phyloP scores from a whole-genome alignment of 2,888 invertebrate species.

The Eupithecia vulgata region DNA sequence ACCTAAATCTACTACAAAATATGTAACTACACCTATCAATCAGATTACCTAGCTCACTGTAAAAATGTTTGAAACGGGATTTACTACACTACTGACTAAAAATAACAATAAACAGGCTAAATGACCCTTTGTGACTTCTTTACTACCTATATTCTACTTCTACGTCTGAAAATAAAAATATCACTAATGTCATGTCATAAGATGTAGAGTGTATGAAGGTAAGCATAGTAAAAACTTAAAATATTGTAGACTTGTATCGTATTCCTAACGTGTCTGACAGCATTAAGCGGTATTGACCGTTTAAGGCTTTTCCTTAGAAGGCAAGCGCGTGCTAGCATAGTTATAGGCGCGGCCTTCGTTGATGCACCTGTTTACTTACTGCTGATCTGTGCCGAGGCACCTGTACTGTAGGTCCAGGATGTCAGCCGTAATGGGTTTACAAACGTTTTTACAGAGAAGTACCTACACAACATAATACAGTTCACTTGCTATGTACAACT shows the following conservation, averaged over 20 bases:
- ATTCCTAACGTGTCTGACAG: neutral
- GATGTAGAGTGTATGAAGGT: too few species aligned
- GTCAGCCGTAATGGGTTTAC: slow-evolving; percentile 18
- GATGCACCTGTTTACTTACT: neutral
- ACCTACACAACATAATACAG: slow-evolving; percentile 6
- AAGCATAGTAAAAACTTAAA: too few species aligned
- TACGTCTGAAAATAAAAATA: too few species aligned
- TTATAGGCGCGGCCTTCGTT: neutral
- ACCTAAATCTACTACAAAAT: too few species aligned
- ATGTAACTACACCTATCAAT: too few species aligned
- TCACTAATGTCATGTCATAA: too few species aligned
- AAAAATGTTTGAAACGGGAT: too few species aligned
- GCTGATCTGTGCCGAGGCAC: neutral
- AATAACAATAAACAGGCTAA: too few species aligned
- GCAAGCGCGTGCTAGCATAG: slow-evolving; percentile 17
- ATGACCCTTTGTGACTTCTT: too few species aligned
- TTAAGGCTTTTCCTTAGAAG: slow-evolving; percentile 1
- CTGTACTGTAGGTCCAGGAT: slow-evolving; percentile 15
- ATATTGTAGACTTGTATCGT: neutral
- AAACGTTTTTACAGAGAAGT: neutral
- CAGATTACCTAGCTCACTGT: too few species aligned
- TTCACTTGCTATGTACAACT: slow-evolving; percentile 43
- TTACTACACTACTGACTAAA: too few species aligned
- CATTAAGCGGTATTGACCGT: slow-evolving; percentile 19
- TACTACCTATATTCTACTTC: too few species aligned